phyloP scores from a whole-genome alignment of 35 echinoderm and acorn worm species.

The Amphiura filiformis region DNA sequence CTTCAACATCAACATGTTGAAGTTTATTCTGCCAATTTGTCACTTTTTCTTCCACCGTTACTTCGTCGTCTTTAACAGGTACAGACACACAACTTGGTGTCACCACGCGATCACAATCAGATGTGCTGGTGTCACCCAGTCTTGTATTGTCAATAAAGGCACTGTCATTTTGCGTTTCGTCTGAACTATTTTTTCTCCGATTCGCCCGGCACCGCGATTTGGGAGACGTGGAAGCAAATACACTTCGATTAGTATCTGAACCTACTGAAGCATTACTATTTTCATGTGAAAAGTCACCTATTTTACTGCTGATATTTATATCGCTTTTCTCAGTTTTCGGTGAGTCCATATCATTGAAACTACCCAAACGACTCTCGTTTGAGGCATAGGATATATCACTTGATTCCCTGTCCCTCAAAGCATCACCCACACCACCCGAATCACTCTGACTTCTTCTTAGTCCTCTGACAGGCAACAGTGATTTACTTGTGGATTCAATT shows the following conservation, averaged over 20 bases:
- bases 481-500: background rate
- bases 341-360: constrained; percentile 11
- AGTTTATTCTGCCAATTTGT: constrained; percentile 44
- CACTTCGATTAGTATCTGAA: background rate
- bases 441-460: background rate
- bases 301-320: background rate
- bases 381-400: background rate
- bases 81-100: background rate
- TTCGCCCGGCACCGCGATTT: background rate
- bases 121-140: background rate
- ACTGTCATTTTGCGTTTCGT: background rate
- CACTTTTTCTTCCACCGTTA: constrained; percentile 20
- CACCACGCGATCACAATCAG: background rate
- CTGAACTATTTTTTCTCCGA: background rate
- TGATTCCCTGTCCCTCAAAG: background rate
- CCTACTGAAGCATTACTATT: background rate
- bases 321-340: background rate
- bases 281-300: background rate
- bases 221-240: background rate
- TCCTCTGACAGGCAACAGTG: background rate
- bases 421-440: background rate
- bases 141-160: background rate
- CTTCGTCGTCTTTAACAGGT: background rate
- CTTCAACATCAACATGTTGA: constrained; percentile 47
- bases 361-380: background rate